Evolutionary conservation across 2,888 invertebrate species (phyloP), one percentile per base, ranked within the genome.

Genomic region (Ethmia dodecea): DNA sequence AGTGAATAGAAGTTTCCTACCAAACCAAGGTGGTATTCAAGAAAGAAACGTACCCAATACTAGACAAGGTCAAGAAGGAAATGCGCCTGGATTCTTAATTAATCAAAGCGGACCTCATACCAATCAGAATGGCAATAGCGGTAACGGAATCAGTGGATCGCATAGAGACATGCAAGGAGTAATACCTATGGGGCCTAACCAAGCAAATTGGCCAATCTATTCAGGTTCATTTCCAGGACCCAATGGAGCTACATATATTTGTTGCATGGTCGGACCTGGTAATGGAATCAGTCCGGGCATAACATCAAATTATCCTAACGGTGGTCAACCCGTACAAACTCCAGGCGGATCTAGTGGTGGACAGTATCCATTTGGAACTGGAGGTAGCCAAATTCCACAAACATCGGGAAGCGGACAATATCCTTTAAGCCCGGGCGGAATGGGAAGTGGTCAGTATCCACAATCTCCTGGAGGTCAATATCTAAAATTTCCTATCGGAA

Each of bases 1-100:
- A 15, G 15, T 9, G 4, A 48, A 40, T 31, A 49, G 46, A 47
- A 45, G 43, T 16, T 2, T 41, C 11, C 47, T 42, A 13, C 42
- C 41, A 13, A 48, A 48, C 25, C 48, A 47, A 5, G 16, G 8
- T 50, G 33, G 26, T 12, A 33, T 30, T 3, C 37, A 30, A 16
- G 38, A 32, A 11, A 5, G 26, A 26, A 18, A 18, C 18, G 5
- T 18, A 18, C 18, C 5, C n/a, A n/a, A n/a, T n/a, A n/a, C n/a
- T n/a, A n/a, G n/a, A n/a, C n/a, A 8, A 18, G 5, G 5, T 18
- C 18, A 18, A 18, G 5, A 18, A 18, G 18, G 18, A 5, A 8
- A 5, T 18, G 18, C 5, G 3, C 3, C 25, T 2, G 10, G 2
- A 25, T 5, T 18, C 5, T 8, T 8, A n/a, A n/a, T n/a, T n/a